A percentile compares a stretch with the other conserved stretches of the same genome.
These are phyloP conservation scores for Ephestia elutella DNA, from an alignment of 1,140 invertebrate species.

Conservation along the genomic window DNA sequence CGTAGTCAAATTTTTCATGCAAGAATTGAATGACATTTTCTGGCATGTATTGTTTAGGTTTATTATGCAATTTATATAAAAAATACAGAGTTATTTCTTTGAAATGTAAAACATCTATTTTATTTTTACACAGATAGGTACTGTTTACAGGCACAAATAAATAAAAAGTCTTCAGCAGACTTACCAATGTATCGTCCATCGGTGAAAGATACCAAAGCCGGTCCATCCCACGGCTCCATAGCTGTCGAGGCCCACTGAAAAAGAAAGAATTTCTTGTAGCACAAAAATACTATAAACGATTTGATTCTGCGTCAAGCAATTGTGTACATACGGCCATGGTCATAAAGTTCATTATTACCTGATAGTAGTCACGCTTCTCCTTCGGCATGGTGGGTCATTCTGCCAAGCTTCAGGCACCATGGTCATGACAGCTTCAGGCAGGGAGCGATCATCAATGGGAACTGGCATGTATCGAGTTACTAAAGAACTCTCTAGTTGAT, in stretches of 20 bases:
- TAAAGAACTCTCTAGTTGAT: no score
- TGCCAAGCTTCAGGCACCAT: constrained; percentile 99
- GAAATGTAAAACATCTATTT: background rate
- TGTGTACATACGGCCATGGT: no score
- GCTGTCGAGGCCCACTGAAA: constrained; percentile 91
- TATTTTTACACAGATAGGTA: no score
- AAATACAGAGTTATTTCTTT: no score
- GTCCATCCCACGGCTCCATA: constrained; percentile 99
- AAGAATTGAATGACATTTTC: no score
- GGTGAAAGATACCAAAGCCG: constrained; percentile 96
- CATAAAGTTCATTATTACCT: no score
- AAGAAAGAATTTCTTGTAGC: no score
- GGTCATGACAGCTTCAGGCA: constrained; percentile 98
- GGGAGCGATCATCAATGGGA: constrained; percentile 89
- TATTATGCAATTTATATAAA: no score
- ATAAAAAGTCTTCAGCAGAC: constrained; percentile 10
- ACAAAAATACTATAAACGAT: no score
- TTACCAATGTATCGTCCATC: constrained; percentile 97
- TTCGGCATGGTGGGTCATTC: constrained; percentile 94
- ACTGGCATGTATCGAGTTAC: constrained; percentile 99
- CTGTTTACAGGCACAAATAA: background rate
- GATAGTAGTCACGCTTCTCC: constrained; percentile 96
- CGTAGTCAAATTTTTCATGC: no score
- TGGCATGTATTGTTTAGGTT: no score
- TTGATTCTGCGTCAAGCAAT: no score